phyloP scores from a whole-genome alignment of 1,140 invertebrate genomes.

The Pomacea maculata region DNA sequence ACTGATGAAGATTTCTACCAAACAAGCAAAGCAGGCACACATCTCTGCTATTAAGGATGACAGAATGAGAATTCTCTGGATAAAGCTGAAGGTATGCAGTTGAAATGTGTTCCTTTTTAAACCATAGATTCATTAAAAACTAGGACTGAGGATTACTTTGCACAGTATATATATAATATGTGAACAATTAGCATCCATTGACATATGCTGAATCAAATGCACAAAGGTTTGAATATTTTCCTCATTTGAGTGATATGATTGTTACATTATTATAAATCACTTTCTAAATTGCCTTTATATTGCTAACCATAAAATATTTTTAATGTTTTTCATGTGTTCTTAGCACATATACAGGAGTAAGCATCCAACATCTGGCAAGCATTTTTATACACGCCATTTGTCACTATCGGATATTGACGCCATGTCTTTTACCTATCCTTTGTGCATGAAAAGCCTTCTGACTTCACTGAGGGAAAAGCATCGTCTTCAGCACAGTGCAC shows the following conservation, averaged over 20 bases:
- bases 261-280: too few species aligned
- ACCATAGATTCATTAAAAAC: too few species aligned
- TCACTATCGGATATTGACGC: constrained; percentile 27
- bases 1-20: constrained; percentile 21
- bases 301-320: too few species aligned
- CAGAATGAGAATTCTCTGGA: constrained; percentile 24
- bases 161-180: too few species aligned
- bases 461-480: constrained; percentile 32
- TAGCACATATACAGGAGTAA: constrained; percentile 12
- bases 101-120: too few species aligned
- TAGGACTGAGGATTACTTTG: too few species aligned
- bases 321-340: not conserved
- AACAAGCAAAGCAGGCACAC: constrained; percentile 16
- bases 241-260: too few species aligned
- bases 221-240: too few species aligned
- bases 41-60: constrained; percentile 18
- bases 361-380: not conserved
- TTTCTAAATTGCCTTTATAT: too few species aligned
- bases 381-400: constrained; percentile 8
- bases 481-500: constrained; percentile 41
- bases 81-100: constrained; percentile 30
- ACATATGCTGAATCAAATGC: too few species aligned
- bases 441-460: constrained; percentile 42
- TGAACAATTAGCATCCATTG: too few species aligned
- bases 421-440: constrained; percentile 36